Base-by-base conservation (phyloP, 2,113 vertebrate species). In the Entomyzon cyanotis region DNA sequence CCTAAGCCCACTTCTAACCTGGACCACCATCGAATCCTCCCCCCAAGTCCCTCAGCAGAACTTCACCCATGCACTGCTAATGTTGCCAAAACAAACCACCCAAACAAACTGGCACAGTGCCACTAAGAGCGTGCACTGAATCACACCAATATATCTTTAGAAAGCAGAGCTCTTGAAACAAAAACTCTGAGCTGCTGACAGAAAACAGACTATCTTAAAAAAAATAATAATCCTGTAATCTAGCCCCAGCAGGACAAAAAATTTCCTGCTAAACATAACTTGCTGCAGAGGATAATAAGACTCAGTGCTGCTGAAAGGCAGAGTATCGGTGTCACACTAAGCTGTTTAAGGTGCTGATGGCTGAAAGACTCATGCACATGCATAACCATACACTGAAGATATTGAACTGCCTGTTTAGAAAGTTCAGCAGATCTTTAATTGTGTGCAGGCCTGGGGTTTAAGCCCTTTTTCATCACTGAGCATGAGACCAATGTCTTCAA, bases 11-110 rank as follows among this genome's bases (percentile, higher is more conserved):
- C 79, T 73, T 80, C 69, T 94, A 93, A 79, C 42, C 20, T 41
- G 52, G 95, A 94, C 88, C 93, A 97, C 93, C 77, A 73, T 35
- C 1, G 14, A 59, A 74, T 95, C 55, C 22, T 89, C 80, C 53
- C 70, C 58, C 16, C 58, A 28, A 84, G 50, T 67, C 50, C 87
- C 71, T 70, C 62, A 56, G 73, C 58, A 93, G 88, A 87, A 86
- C 80, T 93, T 64, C 69, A 84, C 47, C 70, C 68, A 37, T 63
- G 88, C 1, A 3, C 30, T 87, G 69, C 52, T 75, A 5, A 71
- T 30, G 56, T 46, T 93, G 93, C 90, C 90, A 96, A 93, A 95
- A 96, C 81, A 95, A 94, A 89, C 93, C 87, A 91, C 63, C 76
- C 80, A 69, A 95, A 91, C 63, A 71, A 58, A 55, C 59, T 95